Base-by-base conservation (phyloP, 2,797 vertebrate species). In the Tympanoctomys barrerae region DNA sequence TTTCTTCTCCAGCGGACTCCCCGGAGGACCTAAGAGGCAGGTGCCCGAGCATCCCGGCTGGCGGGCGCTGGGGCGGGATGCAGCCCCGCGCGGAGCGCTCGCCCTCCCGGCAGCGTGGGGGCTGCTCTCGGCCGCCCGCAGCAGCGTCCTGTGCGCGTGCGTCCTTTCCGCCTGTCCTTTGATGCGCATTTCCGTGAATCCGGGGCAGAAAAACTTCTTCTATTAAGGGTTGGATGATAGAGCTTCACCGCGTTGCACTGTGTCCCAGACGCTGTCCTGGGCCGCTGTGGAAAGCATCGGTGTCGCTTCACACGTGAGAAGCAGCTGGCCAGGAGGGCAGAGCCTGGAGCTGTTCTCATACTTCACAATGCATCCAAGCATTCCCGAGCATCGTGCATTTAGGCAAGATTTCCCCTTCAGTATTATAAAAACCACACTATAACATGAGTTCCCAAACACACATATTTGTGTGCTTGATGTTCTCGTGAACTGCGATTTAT, bases 61-160 rank as follows among this genome's bases (percentile, higher is more conserved):
- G 13, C 59, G 22, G n/a, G 7, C 7, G n/a, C 54, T 26, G 46
- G 42, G 4, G 12, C 2, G 5, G 49, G 62, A 21, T 7, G 12
- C 26, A 39, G 10, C 7, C 0, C 0, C 18, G 19, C 61, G 13
- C 11, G 14, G 2, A 33, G n/a, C 1, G 7, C 0, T 49, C 7
- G 0, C 1, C n/a, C n/a, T n/a, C n/a, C 1, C 4, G 75, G 6
- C 0, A 7, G 9, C 46, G 11, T 9, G 28, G 1, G 0, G 12
- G 14, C 33, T 22, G 18, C 39, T 85, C 26, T 33, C 33, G 68
- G 19, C 59, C 9, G 42, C 9, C 68, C 22, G 2, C 42, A 12
- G 16, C 26, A 10, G 0, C 9, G 6, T 46, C 24, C 21, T 31
- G 0, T 22, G 77, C 13, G 31, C 12, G 36, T 54, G 12, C 68